A percentile compares a stretch with the other conserved stretches of the same genome.
These are phyloP conservation scores for Troides helena DNA, from an alignment of 2,888 invertebrate species.

Conservation along the genomic window DNA sequence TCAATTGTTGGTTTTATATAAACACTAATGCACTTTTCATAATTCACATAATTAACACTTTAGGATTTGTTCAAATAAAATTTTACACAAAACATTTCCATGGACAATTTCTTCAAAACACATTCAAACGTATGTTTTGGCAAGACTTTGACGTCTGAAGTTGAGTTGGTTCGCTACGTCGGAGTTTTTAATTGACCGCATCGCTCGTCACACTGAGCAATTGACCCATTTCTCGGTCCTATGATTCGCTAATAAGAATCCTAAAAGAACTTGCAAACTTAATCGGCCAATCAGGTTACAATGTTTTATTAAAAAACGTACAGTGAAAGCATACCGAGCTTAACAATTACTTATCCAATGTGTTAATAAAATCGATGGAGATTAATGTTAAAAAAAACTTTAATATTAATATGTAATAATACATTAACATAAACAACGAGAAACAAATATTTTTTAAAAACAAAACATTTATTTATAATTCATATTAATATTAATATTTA, in stretches of 20 bases:
- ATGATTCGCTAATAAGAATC: conserved; percentile 39
- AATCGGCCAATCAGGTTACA: conserved; percentile 29
- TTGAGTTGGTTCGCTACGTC: conserved; percentile 35
- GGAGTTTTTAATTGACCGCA: conserved; percentile 36
- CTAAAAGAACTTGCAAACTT: conserved; percentile 32
- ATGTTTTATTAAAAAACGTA: neutral
- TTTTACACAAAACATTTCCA: conserved; percentile 35
- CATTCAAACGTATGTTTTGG: conserved; percentile 59
- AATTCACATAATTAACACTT: conserved; percentile 34
- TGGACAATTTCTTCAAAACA: conserved; percentile 52
- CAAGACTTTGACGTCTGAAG: conserved; percentile 40
- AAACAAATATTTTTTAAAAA: too few species aligned
- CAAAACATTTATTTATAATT: too few species aligned
- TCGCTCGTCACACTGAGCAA: conserved; percentile 31
- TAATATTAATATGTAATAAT: too few species aligned
- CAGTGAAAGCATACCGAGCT: neutral
- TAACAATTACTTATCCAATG: neutral
- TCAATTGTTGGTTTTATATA: conserved; percentile 37
- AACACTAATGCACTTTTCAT: conserved; percentile 30
- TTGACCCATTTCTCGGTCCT: conserved; percentile 32
- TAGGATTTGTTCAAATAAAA: conserved; percentile 22
- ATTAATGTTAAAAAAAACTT: neutral
- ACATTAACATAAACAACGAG: too few species aligned
- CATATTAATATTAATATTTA: too few species aligned
- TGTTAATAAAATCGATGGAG: neutral